phyloP scores from a whole-genome alignment of 2,113 vertebrate species.

The Indicator indicator region DNA sequence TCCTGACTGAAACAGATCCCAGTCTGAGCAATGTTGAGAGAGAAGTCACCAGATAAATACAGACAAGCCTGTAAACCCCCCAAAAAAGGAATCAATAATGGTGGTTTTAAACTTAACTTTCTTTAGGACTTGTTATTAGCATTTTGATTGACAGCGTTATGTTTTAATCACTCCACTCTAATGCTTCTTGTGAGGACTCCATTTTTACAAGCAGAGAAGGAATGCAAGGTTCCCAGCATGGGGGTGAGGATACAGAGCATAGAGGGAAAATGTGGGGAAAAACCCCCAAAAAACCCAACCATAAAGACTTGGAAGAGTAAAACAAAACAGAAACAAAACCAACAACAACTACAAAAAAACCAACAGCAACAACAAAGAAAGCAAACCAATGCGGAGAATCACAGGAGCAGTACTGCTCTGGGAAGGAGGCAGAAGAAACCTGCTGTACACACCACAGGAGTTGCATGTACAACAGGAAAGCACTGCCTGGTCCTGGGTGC shows the following conservation, averaged over 20 bases:
- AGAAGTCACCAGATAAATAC: constrained; percentile 28
- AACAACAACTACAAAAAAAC: no score
- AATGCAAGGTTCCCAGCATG: constrained; percentile 13
- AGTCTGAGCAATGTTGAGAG: not conserved
- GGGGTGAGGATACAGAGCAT: not conserved
- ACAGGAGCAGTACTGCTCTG: not conserved
- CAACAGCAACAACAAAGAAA: no score
- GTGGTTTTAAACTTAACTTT: constrained; percentile 3
- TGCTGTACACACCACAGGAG: not conserved
- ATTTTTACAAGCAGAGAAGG: not conserved
- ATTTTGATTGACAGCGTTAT: not conserved
- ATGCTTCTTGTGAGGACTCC: not conserved
- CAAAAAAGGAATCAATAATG: not conserved
- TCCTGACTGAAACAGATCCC: constrained; percentile 3
- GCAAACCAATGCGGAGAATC: not conserved
- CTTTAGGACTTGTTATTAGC: not conserved
- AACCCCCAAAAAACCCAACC: not conserved
- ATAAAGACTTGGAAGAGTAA: not conserved
- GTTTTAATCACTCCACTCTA: constrained; percentile 2
- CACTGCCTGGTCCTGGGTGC: not conserved
- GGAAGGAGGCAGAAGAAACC: not conserved
- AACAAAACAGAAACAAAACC: not conserved
- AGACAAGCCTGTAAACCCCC: not conserved
- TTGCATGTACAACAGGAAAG: not conserved
- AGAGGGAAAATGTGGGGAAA: not conserved